Base-by-base conservation (phyloP, 2,888 invertebrate genomes). In the Criorhina ranunculi region DNA sequence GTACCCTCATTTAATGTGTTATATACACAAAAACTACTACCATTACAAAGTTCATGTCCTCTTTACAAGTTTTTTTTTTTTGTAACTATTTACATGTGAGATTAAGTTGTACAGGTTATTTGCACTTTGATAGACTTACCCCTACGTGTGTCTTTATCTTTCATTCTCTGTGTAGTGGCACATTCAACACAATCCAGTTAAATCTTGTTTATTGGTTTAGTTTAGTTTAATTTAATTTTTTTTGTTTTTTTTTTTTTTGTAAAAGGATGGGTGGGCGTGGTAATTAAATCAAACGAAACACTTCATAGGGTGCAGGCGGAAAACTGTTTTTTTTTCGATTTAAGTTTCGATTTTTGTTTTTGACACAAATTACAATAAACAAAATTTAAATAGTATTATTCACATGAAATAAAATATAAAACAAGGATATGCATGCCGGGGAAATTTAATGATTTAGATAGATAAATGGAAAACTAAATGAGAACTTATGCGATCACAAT, bases 221-320 rank as follows among this genome's bases (percentile, higher is more conserved):
- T 62, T 69, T 73, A 46, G 15, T 87, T 69, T 75, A 57, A n/a
- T n/a, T n/a, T n/a, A n/a, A n/a, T 42, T 51, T 73, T 57, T 80
- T 81, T 55, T 70, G 75, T 64, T 70, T 62, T 37, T 60, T 80
- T 69, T 69, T 49, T 40, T 79, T 85, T 64, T 53, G 35, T 85
- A 86, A 73, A 55, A 66, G 80, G 80, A 70, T 76, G 57, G 82
- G 60, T 60, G 35, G 53, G 17, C 57, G 77, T 72, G 69, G 82
- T 80, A 83, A 86, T 87, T 87, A 91, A 90, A 91, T 90, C 90
- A 91, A 91, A 90, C 91, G 91, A 91, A 92, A 91, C 89, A 91
- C 91, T 91, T 91, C 91, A 90, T 91, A 92, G 89, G 91, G 91
- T 90, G 91, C 91, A 90, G 91, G 89, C 89, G 89, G 90, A 88